Evolutionary conservation across 2,113 vertebrate species (phyloP).

Genomic region (Campylorhamphus procurvoides): DNA sequence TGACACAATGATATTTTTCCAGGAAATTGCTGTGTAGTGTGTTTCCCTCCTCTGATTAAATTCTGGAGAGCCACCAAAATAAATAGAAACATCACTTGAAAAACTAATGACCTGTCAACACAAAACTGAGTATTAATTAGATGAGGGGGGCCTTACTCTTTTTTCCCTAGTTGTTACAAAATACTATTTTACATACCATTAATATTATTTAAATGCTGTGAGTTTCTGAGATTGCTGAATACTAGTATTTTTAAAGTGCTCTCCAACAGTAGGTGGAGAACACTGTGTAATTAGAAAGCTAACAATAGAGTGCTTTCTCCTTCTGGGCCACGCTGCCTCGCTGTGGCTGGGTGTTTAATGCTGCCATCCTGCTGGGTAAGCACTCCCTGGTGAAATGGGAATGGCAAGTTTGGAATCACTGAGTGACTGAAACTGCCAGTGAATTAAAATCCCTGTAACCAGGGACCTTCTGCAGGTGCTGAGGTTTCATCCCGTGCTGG

Average conservation of each 20-base stretch:
- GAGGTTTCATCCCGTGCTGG: not conserved
- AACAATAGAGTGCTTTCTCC: not conserved
- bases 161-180: not conserved
- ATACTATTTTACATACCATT: not conserved
- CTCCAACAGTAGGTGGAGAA: not conserved
- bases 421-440: not conserved
- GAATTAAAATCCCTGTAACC: not conserved
- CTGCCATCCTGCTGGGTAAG: not conserved
- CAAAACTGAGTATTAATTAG: not conserved
- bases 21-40: not conserved
- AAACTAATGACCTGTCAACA: not conserved
- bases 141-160: not conserved
- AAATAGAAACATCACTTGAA: not conserved
- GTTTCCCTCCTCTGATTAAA: slow-evolving; percentile 24
- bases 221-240: not conserved
- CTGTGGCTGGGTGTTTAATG: not conserved
- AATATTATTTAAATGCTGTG: not conserved
- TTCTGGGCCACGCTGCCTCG: not conserved
- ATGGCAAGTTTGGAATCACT: not conserved
- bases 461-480: not conserved
- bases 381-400: not conserved
- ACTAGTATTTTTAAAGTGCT: not conserved
- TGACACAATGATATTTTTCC: not conserved
- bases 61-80: not conserved
- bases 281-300: not conserved